Percentiles rank a stretch among this genome's conserved stretches.
Evolutionary conservation across 2,797 vertebrate species (phyloP).

Genomic region (Scolopax bukidnonensis): DNA sequence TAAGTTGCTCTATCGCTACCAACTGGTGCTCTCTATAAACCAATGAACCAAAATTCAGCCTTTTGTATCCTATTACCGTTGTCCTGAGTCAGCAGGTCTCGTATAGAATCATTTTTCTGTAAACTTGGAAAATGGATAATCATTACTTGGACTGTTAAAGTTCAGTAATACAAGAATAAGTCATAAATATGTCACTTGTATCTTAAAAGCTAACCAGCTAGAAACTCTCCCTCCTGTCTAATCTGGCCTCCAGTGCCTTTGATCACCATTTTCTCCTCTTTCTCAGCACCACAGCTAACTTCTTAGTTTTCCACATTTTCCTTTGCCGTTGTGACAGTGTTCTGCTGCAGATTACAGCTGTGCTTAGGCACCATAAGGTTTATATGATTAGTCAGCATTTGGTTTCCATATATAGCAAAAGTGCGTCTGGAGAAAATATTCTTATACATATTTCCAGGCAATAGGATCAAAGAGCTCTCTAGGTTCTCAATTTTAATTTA

Average conservation of each 20-base stretch:
- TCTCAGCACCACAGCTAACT: background rate
- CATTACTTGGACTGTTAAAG: slow-evolving; percentile 3
- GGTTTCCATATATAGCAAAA: slow-evolving; percentile 73
- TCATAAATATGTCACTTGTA: slow-evolving; percentile 50
- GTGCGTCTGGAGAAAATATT: slow-evolving; percentile 73
- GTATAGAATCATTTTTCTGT: background rate
- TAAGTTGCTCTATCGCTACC: background rate
- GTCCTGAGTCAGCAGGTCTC: slow-evolving; percentile 53
- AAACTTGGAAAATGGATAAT: background rate
- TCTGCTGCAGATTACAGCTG: slow-evolving; percentile 66
- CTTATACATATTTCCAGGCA: slow-evolving; percentile 63
- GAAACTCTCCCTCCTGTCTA: slow-evolving; percentile 7
- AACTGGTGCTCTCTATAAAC: background rate
- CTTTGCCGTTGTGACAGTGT: slow-evolving; percentile 9
- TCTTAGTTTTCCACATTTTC: background rate
- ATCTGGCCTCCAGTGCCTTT: slow-evolving; percentile 21
- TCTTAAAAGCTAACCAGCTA: slow-evolving; percentile 41
- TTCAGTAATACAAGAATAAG: slow-evolving; percentile 47
- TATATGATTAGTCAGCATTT: slow-evolving; percentile 74
- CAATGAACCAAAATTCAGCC: background rate
- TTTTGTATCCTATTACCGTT: background rate
- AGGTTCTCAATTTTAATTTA: slow-evolving; percentile 70
- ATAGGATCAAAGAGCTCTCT: slow-evolving; percentile 65
- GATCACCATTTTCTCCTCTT: slow-evolving; percentile 51
- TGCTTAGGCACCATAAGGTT: slow-evolving; percentile 66